Conservation (phyloP, 2,888 invertebrate species). For the Polyommatus iphigenia region DNA sequence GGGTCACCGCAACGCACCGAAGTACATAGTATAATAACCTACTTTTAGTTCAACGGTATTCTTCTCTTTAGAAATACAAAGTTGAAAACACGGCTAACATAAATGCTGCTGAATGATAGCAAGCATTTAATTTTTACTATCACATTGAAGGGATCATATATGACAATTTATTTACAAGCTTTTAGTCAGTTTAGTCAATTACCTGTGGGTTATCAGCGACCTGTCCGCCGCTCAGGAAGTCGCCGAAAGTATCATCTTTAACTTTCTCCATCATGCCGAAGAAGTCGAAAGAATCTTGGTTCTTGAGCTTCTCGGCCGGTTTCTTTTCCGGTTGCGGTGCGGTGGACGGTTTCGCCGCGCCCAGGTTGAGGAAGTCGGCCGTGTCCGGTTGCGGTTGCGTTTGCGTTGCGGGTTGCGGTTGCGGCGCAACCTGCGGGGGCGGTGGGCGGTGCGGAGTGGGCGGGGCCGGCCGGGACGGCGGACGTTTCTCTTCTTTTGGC, state of each 20-base stretch:
- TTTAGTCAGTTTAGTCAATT: no score
- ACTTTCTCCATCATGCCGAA: conserved; percentile 80
- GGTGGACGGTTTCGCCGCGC: conserved; percentile 41
- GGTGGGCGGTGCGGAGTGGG: conserved; percentile 47
- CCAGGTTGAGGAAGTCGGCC: conserved; percentile 64
- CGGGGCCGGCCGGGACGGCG: conserved; percentile 51
- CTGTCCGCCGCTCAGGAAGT: conserved; percentile 66
- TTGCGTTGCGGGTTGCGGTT: conserved; percentile 36
- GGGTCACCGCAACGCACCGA: no score
- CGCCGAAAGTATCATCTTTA: conserved; percentile 69
- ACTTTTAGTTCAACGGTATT: no score
- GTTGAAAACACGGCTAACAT: no score
- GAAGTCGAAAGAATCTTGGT: conserved; percentile 80
- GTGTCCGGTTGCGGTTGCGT: conserved; percentile 44
- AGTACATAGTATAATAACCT: no score
- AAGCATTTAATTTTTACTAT: no score
- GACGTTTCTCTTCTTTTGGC: conserved; percentile 55
- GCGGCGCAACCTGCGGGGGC: conserved; percentile 43
- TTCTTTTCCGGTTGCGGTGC: conserved; percentile 46
- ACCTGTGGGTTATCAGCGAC: conserved; percentile 50
- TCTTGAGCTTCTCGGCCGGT: conserved; percentile 52
- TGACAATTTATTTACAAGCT: neutral
- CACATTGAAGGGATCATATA: neutral
- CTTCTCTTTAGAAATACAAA: no score
- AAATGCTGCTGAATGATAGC: no score